Base-by-base conservation (phyloP, 2,113 vertebrate species). In the Hippoglossus stenolepis region DNA sequence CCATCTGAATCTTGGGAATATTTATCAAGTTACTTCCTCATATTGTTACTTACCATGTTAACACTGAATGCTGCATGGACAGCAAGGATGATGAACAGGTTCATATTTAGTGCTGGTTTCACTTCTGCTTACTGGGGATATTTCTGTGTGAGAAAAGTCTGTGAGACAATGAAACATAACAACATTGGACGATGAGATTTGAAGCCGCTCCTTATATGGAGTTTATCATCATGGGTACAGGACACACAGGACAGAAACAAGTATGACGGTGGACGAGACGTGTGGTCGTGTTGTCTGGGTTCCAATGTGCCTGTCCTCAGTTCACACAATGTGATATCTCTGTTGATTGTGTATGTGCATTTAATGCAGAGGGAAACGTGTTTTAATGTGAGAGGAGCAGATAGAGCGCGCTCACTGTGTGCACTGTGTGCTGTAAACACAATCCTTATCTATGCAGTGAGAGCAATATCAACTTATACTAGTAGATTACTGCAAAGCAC, bases 41-140 rank as follows among this genome's bases (percentile, higher is more conserved):
- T 5, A 26, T 49, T 65, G 18, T 11, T 72, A 18, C 91, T 93
- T 79, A 94, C 93, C 88, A 73, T 13, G 24, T 87, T 14, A 21
- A 87, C 5, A 14, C 53, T 54, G 51, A 82, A 5, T 0, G 57
- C 75, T 57, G 77, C 64, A 47, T 92, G 14, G 3, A 84, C 0
- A 2, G 45, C 20, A 14, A 92, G 0, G 5, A 87, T 69, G 77
- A 93, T 51, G 15, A 91, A 79, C 4, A 89, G 60, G 3, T 90
- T 91, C 91, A 94, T 94, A 43, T 58, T 84, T 23, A 73, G 20
- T 59, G 77, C 47, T 66, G 31, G 15, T 87, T 87, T 89, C n/a
- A 2, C 75, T 93, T 90, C 89, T 82, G 54, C 72, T 89, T 87
- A n/a, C 5, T 13, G 2, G 14, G 12, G 61, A 75, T 88, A 79